phyloP scores from a whole-genome alignment of 2,113 vertebrate genomes.

The Rhinichthys klamathensis region DNA sequence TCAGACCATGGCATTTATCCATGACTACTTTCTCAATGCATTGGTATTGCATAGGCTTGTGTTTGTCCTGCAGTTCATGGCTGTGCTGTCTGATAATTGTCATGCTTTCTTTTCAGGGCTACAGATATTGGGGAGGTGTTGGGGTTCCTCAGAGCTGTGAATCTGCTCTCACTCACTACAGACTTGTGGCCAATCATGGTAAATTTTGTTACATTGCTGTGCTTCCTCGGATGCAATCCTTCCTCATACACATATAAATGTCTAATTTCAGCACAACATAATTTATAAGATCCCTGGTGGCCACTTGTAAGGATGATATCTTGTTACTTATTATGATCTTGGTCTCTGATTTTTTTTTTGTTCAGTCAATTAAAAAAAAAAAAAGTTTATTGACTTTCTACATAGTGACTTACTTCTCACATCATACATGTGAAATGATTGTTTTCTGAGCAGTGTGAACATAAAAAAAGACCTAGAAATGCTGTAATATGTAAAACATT shows the following conservation, averaged over 20 bases:
- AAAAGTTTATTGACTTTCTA: not conserved
- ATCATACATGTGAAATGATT: not conserved
- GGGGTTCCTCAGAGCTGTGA: slow-evolving; percentile 98
- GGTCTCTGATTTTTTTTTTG: not conserved
- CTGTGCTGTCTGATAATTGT: not conserved
- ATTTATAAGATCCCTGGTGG: not conserved
- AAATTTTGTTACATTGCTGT: slow-evolving; percentile 40
- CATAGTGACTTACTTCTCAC: too few relatives aligned
- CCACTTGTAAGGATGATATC: not conserved
- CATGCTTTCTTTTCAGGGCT: slow-evolving; percentile 78
- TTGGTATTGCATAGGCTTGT: not conserved
- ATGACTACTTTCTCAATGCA: slow-evolving; percentile 15
- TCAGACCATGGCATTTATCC: not conserved
- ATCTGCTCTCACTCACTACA: slow-evolving; percentile 95
- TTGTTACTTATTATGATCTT: not conserved
- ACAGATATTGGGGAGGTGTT: slow-evolving; percentile 96
- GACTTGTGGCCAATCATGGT: slow-evolving; percentile 95
- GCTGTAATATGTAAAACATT: too few relatives aligned
- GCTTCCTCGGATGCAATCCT: not conserved
- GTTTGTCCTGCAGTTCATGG: not conserved
- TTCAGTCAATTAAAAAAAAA: not conserved
- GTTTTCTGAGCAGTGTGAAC: not conserved
- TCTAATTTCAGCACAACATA: not conserved
- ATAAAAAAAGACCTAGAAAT: not conserved
- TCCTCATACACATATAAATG: not conserved